These are phyloP conservation scores for Premnoplex brunnescens DNA, from an alignment of 2,797 vertebrate species.

Conservation along the genomic window DNA sequence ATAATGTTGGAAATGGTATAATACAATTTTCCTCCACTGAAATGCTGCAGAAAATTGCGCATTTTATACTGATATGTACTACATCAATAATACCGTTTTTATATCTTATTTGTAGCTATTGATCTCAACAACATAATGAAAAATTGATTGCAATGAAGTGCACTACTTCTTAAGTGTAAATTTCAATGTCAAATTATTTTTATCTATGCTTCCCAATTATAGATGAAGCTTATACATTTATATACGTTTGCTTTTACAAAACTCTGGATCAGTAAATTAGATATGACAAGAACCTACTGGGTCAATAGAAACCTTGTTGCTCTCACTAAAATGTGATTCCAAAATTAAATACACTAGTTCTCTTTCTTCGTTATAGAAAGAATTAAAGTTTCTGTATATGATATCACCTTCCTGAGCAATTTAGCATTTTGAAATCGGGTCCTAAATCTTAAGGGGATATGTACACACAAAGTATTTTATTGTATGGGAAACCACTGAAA, in stretches of 20 bases:
- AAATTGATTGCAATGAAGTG: slow-evolving; percentile 80
- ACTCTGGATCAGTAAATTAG: slow-evolving; percentile 72
- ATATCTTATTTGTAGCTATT: slow-evolving; percentile 84
- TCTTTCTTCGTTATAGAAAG: slow-evolving; percentile 71
- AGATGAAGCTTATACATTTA: slow-evolving; percentile 75
- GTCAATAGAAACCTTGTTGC: slow-evolving; percentile 77
- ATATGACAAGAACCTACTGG: slow-evolving; percentile 71
- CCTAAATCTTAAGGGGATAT: slow-evolving; percentile 64
- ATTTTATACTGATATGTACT: slow-evolving; percentile 77
- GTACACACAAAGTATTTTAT: slow-evolving; percentile 3
- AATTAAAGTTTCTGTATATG: slow-evolving; percentile 67
- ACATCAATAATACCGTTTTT: slow-evolving; percentile 83
- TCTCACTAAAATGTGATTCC: slow-evolving; percentile 74
- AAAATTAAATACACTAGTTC: slow-evolving; percentile 76
- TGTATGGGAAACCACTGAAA: slow-evolving; percentile 6
- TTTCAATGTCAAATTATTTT: slow-evolving; percentile 85
- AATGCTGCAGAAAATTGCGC: slow-evolving; percentile 75
- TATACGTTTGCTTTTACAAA: slow-evolving; percentile 77
- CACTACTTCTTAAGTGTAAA: slow-evolving; percentile 80
- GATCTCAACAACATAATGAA: slow-evolving; percentile 81
- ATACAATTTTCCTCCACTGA: slow-evolving; percentile 76
- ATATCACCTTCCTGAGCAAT: slow-evolving; percentile 60
- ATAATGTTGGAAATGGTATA: slow-evolving; percentile 76
- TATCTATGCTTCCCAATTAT: slow-evolving; percentile 80
- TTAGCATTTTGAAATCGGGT: slow-evolving; percentile 65